These are phyloP conservation scores for Panthera leo DNA, from an alignment of 2,113 vertebrate species.

Conservation along the genomic window DNA sequence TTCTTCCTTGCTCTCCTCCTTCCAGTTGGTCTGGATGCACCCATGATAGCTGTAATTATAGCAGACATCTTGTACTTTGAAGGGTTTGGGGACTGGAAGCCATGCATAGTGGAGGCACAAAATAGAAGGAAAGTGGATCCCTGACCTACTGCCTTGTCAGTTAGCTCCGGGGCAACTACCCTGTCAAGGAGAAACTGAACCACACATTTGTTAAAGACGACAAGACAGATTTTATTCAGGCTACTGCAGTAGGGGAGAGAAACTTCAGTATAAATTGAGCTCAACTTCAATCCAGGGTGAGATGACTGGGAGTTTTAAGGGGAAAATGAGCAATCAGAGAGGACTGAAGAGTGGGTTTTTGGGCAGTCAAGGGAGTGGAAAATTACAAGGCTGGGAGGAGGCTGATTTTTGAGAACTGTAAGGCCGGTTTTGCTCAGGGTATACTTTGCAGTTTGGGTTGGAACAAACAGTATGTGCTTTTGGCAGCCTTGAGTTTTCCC, in stretches of 20 bases:
- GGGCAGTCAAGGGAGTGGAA: background rate
- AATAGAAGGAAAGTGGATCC: background rate
- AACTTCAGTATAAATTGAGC: background rate
- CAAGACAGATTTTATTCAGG: background rate
- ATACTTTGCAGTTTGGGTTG: background rate
- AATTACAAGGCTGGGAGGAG: background rate
- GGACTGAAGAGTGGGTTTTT: background rate
- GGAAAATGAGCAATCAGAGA: background rate
- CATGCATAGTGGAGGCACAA: background rate
- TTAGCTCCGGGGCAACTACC: background rate
- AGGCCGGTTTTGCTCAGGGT: background rate
- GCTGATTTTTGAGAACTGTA: background rate
- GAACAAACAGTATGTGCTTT: background rate
- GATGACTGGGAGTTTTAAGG: background rate
- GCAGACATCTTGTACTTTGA: background rate
- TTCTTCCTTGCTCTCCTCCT: background rate
- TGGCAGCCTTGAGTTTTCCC: background rate
- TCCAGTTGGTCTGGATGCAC: background rate
- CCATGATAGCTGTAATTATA: background rate
- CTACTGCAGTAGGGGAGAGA: background rate
- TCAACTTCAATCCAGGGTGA: background rate
- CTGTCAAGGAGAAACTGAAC: background rate
- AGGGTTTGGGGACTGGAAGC: background rate
- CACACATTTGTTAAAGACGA: background rate
- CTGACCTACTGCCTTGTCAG: background rate